Conservation (phyloP, 1,140 invertebrate genomes). For the Rhynchophorus ferrugineus region DNA sequence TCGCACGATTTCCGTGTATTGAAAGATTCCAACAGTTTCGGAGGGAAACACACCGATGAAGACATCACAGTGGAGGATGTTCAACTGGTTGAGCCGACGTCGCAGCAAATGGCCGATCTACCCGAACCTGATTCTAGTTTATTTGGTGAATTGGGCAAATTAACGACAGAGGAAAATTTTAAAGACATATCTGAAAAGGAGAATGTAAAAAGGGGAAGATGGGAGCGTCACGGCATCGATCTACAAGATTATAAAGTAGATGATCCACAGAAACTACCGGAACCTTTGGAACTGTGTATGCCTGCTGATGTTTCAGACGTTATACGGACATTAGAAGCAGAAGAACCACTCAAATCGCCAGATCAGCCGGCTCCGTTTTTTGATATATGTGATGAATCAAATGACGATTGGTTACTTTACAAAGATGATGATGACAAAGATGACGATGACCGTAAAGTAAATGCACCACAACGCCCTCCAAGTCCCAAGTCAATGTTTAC, state of each 20-base stretch:
- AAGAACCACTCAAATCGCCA: background rate
- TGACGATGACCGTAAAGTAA: background rate
- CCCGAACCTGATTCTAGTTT: background rate
- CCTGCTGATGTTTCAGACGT: conserved; percentile 11
- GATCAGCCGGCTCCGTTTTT: background rate
- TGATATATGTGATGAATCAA: conserved; percentile 6
- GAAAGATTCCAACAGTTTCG: conserved; percentile 2
- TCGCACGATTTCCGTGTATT: conserved; percentile 27
- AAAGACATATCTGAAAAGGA: background rate
- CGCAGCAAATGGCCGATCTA: background rate
- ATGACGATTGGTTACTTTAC: conserved; percentile 6
- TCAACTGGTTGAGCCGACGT: background rate
- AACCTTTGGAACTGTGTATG: conserved; percentile 15
- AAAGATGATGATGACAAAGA: background rate
- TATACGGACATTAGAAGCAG: conserved; percentile 1
- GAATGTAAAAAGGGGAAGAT: background rate
- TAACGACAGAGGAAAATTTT: background rate
- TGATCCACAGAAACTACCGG: conserved; percentile 10
- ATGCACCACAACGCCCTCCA: background rate
- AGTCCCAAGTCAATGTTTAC: no score
- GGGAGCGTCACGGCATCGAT: conserved; percentile 8
- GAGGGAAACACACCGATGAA: conserved; percentile 14
- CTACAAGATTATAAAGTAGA: conserved; percentile 1
- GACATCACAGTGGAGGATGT: background rate
- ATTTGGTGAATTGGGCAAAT: background rate